Base-by-base conservation (phyloP, 2,888 invertebrate genomes). In the Conus canariensis region DNA sequence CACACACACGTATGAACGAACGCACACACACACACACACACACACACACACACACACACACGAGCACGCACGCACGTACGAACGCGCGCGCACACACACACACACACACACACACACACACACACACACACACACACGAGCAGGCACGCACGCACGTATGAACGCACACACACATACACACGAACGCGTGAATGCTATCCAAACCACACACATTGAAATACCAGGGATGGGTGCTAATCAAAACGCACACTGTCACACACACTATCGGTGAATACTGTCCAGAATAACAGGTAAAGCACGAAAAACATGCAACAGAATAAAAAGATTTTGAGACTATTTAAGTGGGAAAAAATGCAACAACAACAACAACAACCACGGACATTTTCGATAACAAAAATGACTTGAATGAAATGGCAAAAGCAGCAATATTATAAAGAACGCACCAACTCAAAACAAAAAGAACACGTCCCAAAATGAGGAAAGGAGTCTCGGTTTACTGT, bases 61-160 rank as follows among this genome's bases (percentile, higher is more conserved):
- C 82, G 56, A 8, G 8, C 82, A 82, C 56, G 56, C 82, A 22
- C 19, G 2, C 82, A n/a, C 82, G 6, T 58, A n/a, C 82, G 6
- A 22, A n/a, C 82, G 0, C 82, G 6, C 82, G 6, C 77, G 7
- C 77, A 14, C 77, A 30, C 77, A 30, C 77, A 30, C 77, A 12
- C 77, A 30, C 77, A 82, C 4, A 82, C 22, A 82, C 56, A 82
- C 56, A 82, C 56, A 82, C 82, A 82, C 56, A 82, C 16, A 82
- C 77, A 30, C 77, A 30, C 30, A 30, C 77, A 7, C 77, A 7
- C 77, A 7, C 77, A 56, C 56, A 56, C 82, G 56, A 8, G 56
- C 56, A 56, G 56, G 14, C 56, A 56, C 2, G 14, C 56, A 56
- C 16, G 14, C 19, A 56, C 82, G 14, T 45, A 56, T 16, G 14